Base-by-base conservation (phyloP, 2,113 vertebrate genomes). In the Heloderma charlesbogerti region DNA sequence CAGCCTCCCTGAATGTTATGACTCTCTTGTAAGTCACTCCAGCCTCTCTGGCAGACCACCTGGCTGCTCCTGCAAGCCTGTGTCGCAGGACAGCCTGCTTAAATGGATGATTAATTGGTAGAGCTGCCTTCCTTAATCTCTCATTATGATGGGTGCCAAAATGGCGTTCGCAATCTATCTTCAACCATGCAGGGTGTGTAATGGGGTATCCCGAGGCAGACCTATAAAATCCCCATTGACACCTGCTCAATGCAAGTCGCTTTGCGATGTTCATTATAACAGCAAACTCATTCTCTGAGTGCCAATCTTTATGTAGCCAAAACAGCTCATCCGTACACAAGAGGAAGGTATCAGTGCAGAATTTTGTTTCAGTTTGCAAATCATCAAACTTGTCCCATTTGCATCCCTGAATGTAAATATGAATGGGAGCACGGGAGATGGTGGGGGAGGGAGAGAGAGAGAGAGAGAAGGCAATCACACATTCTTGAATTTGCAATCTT, bases 121-220 rank as follows among this genome's bases (percentile, higher is more conserved):
- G 7, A 80, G 80, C 81, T 88, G 81, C 66, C 25, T 60, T 54
- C 91, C 82, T 90, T 82, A 90, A 88, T 85, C 85, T 88, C 79
- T 93, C 89, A 75, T 89, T 88, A 81, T 0, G 0, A 88, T 85
- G 45, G 63, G 72, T 89, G 83, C 86, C 60, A 92, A 81, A 88
- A 86, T 72, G 80, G 69, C 51, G 79, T 0, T 0, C 81, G 71
- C 74, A 1, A 85, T 82, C 92, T 69, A 63, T 27, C 45, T 43
- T 48, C 87, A 48, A 84, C 69, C 86, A 31, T 63, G 0, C 0
- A 78, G 84, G 78, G 27, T 79, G 25, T n/a, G 6, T 1, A 13
- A 0, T 15, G 34, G 78, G 29, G 12, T 27, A 66, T 34, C 18
- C 31, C 22, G 0, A 74, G 51, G 15, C 0, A 0, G n/a, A 74